Conservation (phyloP, 2,888 invertebrate genomes). For the Apodemia hepburni region DNA sequence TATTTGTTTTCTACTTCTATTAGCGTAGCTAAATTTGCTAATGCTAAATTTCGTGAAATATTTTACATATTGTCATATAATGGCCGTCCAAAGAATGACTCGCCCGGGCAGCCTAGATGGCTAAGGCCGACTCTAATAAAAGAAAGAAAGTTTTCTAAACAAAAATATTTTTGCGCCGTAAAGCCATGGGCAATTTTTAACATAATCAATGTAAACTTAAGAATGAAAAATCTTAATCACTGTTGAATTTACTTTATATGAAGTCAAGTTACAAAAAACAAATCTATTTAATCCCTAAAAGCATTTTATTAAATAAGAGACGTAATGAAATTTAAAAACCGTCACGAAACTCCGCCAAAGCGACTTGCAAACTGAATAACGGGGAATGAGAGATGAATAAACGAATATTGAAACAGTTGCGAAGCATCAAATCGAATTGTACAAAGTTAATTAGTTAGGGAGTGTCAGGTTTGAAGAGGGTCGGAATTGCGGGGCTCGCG, state of each 20-base stretch:
- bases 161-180: too few species aligned
- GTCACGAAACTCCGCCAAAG: conserved; percentile 9
- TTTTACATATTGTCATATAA: too few species aligned
- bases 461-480: conserved; percentile 56
- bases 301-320: conserved; percentile 14
- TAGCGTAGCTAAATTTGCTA: too few species aligned
- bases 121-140: too few species aligned
- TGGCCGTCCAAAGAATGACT: too few species aligned
- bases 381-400: conserved; percentile 39
- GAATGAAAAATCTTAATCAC: not conserved
- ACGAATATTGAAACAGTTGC: conserved; percentile 56
- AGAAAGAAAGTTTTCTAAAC: too few species aligned
- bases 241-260: not conserved
- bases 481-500: conserved; percentile 38
- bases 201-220: too few species aligned
- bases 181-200: too few species aligned
- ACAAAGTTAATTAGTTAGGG: conserved; percentile 60
- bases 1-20: too few species aligned
- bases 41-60: too few species aligned
- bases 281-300: not conserved
- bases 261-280: not conserved
- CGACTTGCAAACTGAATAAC: conserved; percentile 20
- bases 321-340: conserved; percentile 14
- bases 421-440: conserved; percentile 55
- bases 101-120: too few species aligned